phyloP scores from a whole-genome alignment of 2,888 invertebrate species.

The Coleophora deauratella region DNA sequence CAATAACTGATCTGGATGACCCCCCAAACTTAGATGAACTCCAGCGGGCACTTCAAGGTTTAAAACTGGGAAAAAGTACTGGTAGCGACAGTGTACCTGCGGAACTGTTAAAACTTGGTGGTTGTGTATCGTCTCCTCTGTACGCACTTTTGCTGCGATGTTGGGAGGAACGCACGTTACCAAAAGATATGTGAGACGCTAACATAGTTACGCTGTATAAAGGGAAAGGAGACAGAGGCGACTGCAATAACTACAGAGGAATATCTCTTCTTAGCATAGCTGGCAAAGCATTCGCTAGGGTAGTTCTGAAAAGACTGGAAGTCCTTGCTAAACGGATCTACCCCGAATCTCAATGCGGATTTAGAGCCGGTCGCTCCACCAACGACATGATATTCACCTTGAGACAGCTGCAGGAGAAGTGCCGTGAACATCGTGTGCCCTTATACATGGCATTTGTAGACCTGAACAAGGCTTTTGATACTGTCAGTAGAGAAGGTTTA shows the following conservation, averaged over 20 bases:
- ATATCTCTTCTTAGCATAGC: conserved; percentile 9
- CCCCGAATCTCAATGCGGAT: conserved; percentile 13
- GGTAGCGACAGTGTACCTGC: not conserved
- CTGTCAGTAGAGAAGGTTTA: too few species aligned
- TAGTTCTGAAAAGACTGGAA: conserved; percentile 5
- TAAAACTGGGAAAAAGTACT: conserved; percentile 5
- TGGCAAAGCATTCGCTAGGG: conserved; percentile 5
- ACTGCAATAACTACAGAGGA: conserved; percentile 6
- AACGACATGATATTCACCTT: conserved; percentile 12
- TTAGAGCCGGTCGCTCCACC: conserved; percentile 10
- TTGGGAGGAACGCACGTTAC: conserved; percentile 1
- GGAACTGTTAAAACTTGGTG: conserved; percentile 2
- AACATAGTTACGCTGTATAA: conserved; percentile 2
- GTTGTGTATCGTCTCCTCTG: not conserved
- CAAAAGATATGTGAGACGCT: conserved; percentile 3
- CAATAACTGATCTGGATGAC: too few species aligned
- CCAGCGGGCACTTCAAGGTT: too few species aligned
- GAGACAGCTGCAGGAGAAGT: conserved; percentile 14
- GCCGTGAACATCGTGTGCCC: conserved; percentile 9
- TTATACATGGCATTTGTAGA: too few species aligned
- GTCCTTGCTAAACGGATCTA: conserved; percentile 10
- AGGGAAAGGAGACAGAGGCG: conserved; percentile 3
- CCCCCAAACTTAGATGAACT: too few species aligned
- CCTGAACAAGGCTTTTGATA: too few species aligned
- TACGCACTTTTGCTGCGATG: not conserved